Percentiles rank a stretch among this genome's conserved stretches.
phyloP scores from a whole-genome alignment of 1,140 invertebrate genomes.

The Pseudomyrmex cubaensis region DNA sequence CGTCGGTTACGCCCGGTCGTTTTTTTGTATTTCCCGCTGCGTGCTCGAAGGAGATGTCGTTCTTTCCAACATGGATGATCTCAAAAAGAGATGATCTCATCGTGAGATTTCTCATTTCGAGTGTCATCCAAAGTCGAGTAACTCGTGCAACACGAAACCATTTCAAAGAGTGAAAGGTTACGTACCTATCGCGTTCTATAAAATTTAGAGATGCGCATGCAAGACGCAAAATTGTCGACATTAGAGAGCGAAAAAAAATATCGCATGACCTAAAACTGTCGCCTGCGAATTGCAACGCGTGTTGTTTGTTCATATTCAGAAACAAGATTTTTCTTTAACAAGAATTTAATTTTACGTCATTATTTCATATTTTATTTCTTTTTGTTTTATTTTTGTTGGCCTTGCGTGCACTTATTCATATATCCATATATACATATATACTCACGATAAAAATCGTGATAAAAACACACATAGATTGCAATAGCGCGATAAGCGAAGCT shows the following conservation, averaged over 20 bases:
- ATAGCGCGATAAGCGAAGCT: constrained; percentile 31
- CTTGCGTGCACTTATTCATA: neutral
- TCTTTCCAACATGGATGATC: constrained; percentile 26
- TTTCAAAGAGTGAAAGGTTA: constrained; percentile 3
- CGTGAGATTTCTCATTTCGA: constrained; percentile 52
- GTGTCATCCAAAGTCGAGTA: constrained; percentile 44
- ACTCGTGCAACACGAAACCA: constrained; percentile 4
- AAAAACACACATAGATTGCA: constrained; percentile 11
- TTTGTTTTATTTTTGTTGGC: neutral
- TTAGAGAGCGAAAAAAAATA: neutral
- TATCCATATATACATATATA: neutral
- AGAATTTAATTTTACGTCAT: constrained; percentile 35
- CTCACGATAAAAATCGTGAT: neutral
- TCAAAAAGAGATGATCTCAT: constrained; percentile 14
- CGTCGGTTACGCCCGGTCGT: neutral
- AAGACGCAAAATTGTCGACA: neutral
- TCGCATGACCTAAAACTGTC: constrained; percentile 29
- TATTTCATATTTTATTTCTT: neutral
- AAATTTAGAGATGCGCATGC: constrained; percentile 23
- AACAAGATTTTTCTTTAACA: constrained; percentile 2
- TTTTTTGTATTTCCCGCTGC: constrained; percentile 4
- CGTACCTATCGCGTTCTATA: constrained; percentile 29
- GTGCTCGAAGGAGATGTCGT: constrained; percentile 22
- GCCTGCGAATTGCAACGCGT: neutral
- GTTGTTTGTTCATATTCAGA: neutral